phyloP scores from a whole-genome alignment of 2,113 vertebrate genomes.

The Corythornis cristatus region DNA sequence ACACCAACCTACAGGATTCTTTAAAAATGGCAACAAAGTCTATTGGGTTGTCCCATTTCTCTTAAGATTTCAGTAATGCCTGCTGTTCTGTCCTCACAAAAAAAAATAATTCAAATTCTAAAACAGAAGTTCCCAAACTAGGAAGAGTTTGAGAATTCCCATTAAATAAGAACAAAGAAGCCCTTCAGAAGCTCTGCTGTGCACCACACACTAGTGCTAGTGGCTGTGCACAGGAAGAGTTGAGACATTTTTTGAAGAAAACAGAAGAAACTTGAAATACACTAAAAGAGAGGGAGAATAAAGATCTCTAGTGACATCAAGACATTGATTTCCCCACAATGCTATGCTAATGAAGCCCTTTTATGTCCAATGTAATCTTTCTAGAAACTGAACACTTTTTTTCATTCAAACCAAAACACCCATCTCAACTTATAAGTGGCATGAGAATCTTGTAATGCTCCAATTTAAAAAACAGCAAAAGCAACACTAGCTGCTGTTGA shows the following conservation, averaged over 20 bases:
- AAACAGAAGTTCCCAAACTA: not conserved
- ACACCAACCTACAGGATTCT: not conserved
- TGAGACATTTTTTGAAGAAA: not conserved
- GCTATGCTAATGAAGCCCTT: not conserved
- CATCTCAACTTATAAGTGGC: not conserved
- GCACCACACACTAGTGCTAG: fast-evolving
- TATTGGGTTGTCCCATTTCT: not conserved
- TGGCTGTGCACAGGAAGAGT: not conserved
- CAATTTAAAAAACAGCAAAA: not conserved
- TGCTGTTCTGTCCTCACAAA: not conserved
- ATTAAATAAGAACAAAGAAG: not conserved
- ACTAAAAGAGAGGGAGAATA: not conserved
- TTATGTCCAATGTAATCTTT: not conserved
- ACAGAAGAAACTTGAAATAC: not conserved
- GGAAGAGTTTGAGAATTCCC: not conserved
- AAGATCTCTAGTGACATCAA: not conserved
- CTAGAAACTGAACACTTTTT: not conserved
- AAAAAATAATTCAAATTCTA: not conserved
- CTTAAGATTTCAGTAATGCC: not conserved
- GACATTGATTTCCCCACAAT: not conserved
- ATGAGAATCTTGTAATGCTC: not conserved
- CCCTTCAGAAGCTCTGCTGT: not conserved
- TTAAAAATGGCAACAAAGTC: not conserved
- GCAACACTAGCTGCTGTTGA: not conserved
- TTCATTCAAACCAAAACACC: no score